A percentile compares a stretch with the other conserved stretches of the same genome.
Evolutionary conservation across 2,113 vertebrate genomes (phyloP).

Genomic region (Campylorhamphus procurvoides): DNA sequence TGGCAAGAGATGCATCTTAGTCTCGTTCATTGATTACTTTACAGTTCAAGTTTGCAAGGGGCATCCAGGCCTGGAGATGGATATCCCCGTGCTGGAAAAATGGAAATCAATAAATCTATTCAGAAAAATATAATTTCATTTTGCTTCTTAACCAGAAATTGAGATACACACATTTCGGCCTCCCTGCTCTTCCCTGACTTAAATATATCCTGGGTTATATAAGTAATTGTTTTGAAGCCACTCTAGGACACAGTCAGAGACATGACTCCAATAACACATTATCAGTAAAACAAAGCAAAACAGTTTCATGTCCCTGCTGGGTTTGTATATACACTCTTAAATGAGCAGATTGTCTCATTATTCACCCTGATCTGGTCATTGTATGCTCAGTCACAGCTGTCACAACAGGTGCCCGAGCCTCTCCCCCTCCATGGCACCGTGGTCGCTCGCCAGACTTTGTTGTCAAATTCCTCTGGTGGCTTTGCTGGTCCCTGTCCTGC

Average conservation of each 20-base stretch:
- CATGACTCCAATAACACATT: slow-evolving; percentile 69
- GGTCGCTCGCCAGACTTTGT: background rate
- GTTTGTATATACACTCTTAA: slow-evolving; percentile 62
- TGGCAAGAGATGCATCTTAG: background rate
- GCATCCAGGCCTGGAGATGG: background rate
- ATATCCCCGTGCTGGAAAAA: background rate
- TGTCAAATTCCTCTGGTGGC: slow-evolving; percentile 1
- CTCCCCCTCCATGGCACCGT: background rate
- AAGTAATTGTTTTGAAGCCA: slow-evolving; percentile 66
- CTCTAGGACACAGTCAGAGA: slow-evolving; percentile 62
- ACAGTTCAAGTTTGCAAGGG: background rate
- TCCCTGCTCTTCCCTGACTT: background rate
- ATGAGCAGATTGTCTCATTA: slow-evolving; percentile 61
- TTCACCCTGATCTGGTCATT: slow-evolving; percentile 57
- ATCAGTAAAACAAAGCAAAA: slow-evolving; percentile 69
- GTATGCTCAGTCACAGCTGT: slow-evolving; percentile 47
- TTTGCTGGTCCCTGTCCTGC: background rate
- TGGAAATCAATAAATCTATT: slow-evolving; percentile 21
- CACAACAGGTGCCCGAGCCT: background rate
- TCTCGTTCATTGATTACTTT: background rate
- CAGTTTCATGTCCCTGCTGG: slow-evolving; percentile 55
- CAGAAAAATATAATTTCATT: slow-evolving; percentile 42
- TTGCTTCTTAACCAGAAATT: slow-evolving; percentile 36
- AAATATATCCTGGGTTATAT: slow-evolving; percentile 51
- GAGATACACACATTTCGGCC: background rate